Evolutionary conservation across 64 coral and sea anemone genomes (phyloP).

Genomic region (Montipora sp.): DNA sequence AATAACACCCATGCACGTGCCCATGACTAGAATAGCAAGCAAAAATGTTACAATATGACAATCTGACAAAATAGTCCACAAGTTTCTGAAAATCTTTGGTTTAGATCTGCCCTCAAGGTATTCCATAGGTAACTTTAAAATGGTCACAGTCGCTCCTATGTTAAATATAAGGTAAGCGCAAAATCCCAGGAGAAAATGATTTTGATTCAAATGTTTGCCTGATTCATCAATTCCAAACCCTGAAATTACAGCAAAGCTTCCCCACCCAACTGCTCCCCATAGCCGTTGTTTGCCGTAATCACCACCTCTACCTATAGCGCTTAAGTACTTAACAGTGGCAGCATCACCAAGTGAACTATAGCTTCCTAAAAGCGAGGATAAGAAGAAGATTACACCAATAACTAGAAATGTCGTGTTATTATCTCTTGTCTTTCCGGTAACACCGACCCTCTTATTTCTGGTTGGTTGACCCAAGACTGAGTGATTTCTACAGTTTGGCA

Average conservation of each 20-base stretch:
- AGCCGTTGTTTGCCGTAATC: constrained; percentile 67
- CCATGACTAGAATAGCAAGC: constrained; percentile 55
- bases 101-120: constrained; percentile 43
- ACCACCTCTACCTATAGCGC: background rate
- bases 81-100: background rate
- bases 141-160: background rate
- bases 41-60: constrained; percentile 43
- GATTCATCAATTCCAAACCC: constrained; percentile 54
- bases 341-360: constrained; percentile 30
- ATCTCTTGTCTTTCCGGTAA: background rate
- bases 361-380: background rate
- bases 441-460: background rate
- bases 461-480: background rate
- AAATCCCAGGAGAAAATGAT: constrained; percentile 56
- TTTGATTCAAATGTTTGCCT: constrained; percentile 1
- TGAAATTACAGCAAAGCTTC: constrained; percentile 42
- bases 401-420: background rate
- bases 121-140: constrained; percentile 20
- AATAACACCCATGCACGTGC: constrained; percentile 27
- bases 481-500: background rate
- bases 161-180: constrained; percentile 46
- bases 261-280: constrained; percentile 59
- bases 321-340: constrained; percentile 28
- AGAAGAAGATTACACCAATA: background rate
- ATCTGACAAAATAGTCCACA: constrained; percentile 24